Evolutionary conservation across 2,797 vertebrate species (phyloP), one percentile per base, ranked within the genome.

Genomic region (Amazonetta brasiliensis): DNA sequence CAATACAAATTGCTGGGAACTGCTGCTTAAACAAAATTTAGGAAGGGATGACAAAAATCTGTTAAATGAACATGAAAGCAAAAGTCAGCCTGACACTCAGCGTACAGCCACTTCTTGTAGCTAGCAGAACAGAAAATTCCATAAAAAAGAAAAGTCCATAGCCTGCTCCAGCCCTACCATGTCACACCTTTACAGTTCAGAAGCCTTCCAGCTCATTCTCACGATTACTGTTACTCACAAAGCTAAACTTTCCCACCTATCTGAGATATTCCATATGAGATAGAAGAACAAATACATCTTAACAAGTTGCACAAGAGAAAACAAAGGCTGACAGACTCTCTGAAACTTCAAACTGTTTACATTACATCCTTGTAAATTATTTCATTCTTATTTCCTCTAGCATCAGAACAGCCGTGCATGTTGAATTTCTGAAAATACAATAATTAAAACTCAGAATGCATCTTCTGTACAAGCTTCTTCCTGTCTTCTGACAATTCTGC

Each of bases 281-380:
- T n/a, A 69, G 7, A 10, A 89, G 35, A 81, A 83, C 12, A 94
- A 96, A 97, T 66, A 76, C 12, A 90, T 89, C 66, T 83, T 87
- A 77, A 59, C 37, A 62, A 31, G 50, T 91, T 85, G 75, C 14
- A 39, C 66, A 93, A 95, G 48, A 81, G 75, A 89, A 94, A 92
- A 84, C 52, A 91, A 92, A 93, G 33, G 55, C 68, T 92, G 76
- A 72, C 84, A 96, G 92, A 89, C 26, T 54, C 90, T 74, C 43
- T 72, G 11, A 8, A 30, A 43, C 59, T 86, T 84, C 41, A 30
- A 87, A 64, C 14, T 84, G 54, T 67, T 94, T 86, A 43, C 64
- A 67, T 16, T 52, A 15, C 37, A 25, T 41, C n/a, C 23, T 74
- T 28, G 72, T 63, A 66, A 12, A 50, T 64, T 79, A 75, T 75